A percentile compares a stretch with the other conserved stretches of the same genome.
Conservation (phyloP, 2,797 vertebrate genomes). For the Babyrousa celebensis region DNA sequence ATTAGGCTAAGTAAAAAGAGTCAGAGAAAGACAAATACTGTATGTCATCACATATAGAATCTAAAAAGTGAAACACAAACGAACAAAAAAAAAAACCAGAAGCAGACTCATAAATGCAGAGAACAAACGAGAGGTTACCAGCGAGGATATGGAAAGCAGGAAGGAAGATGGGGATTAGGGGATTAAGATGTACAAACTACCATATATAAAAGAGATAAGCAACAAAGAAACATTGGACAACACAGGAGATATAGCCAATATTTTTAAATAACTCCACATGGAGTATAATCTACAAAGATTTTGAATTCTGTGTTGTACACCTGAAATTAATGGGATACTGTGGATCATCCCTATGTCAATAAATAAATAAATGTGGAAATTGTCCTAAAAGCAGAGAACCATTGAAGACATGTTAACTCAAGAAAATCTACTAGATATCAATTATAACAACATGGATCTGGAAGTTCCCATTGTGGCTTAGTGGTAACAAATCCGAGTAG, state of each 20-base stretch:
- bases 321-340: neutral
- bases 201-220: neutral
- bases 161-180: no score
- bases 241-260: neutral
- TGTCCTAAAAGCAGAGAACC: neutral
- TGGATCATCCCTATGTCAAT: neutral
- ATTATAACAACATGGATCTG: neutral
- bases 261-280: neutral
- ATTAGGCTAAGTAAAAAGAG: no score
- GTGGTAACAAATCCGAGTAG: no score
- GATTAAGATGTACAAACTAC: no score
- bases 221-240: neutral
- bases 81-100: no score
- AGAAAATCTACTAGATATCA: neutral
- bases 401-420: neutral
- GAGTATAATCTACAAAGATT: neutral
- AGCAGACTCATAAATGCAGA: no score
- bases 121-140: no score
- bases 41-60: no score
- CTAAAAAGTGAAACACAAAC: no score
- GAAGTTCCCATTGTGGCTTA: no score
- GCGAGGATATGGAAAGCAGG: no score
- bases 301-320: neutral
- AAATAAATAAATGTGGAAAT: neutral
- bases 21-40: no score